These are phyloP conservation scores for Lacerta agilis DNA, from an alignment of 2,797 vertebrate species.

Conservation along the genomic window DNA sequence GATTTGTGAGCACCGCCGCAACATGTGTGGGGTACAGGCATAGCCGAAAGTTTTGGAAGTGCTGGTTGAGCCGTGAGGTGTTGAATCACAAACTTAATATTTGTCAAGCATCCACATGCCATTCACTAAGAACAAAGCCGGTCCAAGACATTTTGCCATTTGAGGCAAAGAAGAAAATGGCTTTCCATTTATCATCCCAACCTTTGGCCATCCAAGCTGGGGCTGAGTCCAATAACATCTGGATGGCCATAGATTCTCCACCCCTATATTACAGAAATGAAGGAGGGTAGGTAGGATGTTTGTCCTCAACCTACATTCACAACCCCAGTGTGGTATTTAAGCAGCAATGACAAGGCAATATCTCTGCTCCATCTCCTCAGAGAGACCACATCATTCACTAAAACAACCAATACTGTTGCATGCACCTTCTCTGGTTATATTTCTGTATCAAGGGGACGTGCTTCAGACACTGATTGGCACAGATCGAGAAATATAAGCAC, in stretches of 20 bases:
- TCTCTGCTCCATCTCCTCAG: neutral
- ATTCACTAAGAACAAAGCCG: no score
- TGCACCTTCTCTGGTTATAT: slow-evolving; percentile 13
- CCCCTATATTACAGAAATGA: neutral
- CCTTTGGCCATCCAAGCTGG: neutral
- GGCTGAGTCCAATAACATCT: neutral
- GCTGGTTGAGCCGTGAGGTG: no score
- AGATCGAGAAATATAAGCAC: neutral
- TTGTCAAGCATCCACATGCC: neutral
- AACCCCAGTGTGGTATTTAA: neutral
- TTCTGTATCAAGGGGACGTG: slow-evolving; percentile 42
- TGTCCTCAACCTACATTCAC: neutral
- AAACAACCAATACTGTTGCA: neutral
- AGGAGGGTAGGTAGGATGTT: neutral
- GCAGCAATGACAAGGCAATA: neutral
- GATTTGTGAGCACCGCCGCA: neutral
- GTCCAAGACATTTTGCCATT: no score
- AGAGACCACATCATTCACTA: neutral
- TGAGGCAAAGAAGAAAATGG: no score
- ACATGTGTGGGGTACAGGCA: neutral
- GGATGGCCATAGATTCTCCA: neutral
- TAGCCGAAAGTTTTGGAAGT: neutral
- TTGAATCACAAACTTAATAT: neutral
- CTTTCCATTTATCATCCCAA: neutral
- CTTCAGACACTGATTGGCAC: slow-evolving; percentile 18